Evolutionary conservation across 2,888 invertebrate genomes (phyloP), one percentile per base, ranked within the genome.

Genomic region (Euzetes globulus): DNA sequence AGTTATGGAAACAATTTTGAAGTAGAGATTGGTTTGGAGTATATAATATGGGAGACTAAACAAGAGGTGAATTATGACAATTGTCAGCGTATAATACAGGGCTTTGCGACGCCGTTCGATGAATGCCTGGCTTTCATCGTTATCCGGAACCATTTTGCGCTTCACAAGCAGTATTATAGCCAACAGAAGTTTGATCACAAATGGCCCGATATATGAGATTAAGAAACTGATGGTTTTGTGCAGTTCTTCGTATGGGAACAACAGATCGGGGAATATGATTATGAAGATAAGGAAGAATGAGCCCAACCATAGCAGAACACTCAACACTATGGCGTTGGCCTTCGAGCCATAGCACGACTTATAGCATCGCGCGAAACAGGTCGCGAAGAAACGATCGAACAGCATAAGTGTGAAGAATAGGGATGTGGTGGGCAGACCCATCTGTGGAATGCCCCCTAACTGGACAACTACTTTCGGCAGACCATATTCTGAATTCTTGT

Each of bases 331-430:
- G 19, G 74, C 74, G n/a, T 52, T 71, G 3, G 71, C 19, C 41
- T 60, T 55, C 1, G 47, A 74, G 13, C 74, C 74, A 63, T 71
- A 74, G 37, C 74, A 74, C 11, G 71, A 70, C 19, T 27, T 19
- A 47, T 74, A 71, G 71, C 74, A 74, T 25, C 71, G 52, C 17
- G 74, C 25, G 22, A 71, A 71, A 47, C 55, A 74, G 58, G 74
- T 74, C n/a, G 74, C 74, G 37, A 71, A 74, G n/a, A 74, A 60
- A 22, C 74, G 74, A 33, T 74, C 74, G n/a, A 74, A 45, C 6
- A 70, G 11, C 47, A 74, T 50, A n/a, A 74, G n/a, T 6, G 60
- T 11, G 50, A 74, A 71, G 45, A 74, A 71, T 22, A 74, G 52
- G 27, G 74, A 74, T 7, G 50, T 74, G 1, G 74, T 74, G 52